Evolutionary conservation across 1,140 invertebrate genomes (phyloP).

Genomic region (Bombus confusus): DNA sequence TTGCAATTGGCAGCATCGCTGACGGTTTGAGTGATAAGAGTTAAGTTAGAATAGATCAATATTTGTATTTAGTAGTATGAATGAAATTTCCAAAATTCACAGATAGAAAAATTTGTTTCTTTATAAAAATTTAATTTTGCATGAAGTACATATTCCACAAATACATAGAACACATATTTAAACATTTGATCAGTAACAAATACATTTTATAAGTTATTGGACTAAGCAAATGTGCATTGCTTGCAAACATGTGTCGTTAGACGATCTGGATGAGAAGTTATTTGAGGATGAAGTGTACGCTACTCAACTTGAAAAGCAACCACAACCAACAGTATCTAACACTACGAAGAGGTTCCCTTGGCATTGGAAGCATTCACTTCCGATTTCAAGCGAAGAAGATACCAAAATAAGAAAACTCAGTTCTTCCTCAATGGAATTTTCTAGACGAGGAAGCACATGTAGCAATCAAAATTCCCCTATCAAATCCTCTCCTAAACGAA

Average conservation of each 20-base stretch:
- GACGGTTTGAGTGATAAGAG: too few species aligned
- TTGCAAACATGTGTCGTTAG: slow-evolving; percentile 72
- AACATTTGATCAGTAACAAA: slow-evolving; percentile 30
- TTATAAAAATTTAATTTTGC: neutral
- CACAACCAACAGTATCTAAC: slow-evolving; percentile 53
- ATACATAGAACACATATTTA: neutral
- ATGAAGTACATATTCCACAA: neutral
- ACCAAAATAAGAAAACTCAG: slow-evolving; percentile 58
- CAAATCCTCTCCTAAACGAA: slow-evolving; percentile 74
- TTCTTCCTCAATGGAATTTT: slow-evolving; percentile 71
- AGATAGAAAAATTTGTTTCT: neutral
- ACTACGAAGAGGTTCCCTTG: slow-evolving; percentile 74
- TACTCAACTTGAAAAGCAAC: slow-evolving; percentile 66
- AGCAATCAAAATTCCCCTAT: slow-evolving; percentile 74
- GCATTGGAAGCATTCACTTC: slow-evolving; percentile 76
- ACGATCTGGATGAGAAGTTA: slow-evolving; percentile 81
- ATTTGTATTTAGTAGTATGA: neutral
- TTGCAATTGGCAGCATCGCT: too few species aligned
- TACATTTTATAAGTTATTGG: slow-evolving; percentile 17
- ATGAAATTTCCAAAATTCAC: neutral
- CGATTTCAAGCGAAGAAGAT: slow-evolving; percentile 77
- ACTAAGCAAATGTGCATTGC: slow-evolving; percentile 54
- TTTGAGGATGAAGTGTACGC: slow-evolving; percentile 75
- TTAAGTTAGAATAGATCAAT: neutral
- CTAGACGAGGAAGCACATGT: slow-evolving; percentile 74